Evolutionary conservation across 1,140 invertebrate genomes (phyloP).

Genomic region (Leptopilina boulardi): DNA sequence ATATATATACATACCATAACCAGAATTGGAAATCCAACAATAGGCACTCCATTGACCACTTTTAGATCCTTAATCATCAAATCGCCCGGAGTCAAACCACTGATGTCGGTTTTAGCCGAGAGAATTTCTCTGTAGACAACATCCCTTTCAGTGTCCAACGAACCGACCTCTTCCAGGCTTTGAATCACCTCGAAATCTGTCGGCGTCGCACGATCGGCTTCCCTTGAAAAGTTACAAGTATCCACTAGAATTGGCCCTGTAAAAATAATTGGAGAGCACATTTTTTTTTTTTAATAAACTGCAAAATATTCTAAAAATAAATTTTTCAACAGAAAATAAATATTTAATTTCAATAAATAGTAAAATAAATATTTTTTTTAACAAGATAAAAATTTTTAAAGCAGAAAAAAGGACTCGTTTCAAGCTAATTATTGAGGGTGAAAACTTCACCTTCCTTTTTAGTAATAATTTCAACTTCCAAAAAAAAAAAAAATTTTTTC

Average conservation of each 20-base stretch:
- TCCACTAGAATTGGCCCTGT: slow-evolving; percentile 86
- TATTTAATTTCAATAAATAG: no score
- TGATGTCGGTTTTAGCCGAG: slow-evolving; percentile 78
- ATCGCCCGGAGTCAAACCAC: slow-evolving; percentile 75
- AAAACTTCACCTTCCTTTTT: not conserved
- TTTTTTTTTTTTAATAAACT: not conserved
- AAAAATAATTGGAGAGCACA: slow-evolving; percentile 24
- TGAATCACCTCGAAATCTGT: slow-evolving; percentile 78
- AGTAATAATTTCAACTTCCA: not conserved
- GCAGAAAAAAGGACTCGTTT: no score
- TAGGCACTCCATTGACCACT: slow-evolving; percentile 77
- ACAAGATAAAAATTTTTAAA: no score
- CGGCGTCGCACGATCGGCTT: slow-evolving; percentile 79
- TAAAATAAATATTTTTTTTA: no score
- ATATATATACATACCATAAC: slow-evolving; percentile 63
- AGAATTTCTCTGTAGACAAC: slow-evolving; percentile 76
- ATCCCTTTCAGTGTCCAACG: slow-evolving; percentile 54
- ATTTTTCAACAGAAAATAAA: no score
- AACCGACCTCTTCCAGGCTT: slow-evolving; percentile 70
- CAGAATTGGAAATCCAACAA: slow-evolving; percentile 78
- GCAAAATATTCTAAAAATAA: not conserved
- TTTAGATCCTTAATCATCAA: slow-evolving; percentile 82
- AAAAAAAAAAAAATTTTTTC: not conserved
- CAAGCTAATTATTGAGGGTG: not conserved
- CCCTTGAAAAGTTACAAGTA: slow-evolving; percentile 81